Evolutionary conservation across 2,888 invertebrate species (phyloP), one percentile per base, ranked within the genome.

Genomic region (Catonia carolina): DNA sequence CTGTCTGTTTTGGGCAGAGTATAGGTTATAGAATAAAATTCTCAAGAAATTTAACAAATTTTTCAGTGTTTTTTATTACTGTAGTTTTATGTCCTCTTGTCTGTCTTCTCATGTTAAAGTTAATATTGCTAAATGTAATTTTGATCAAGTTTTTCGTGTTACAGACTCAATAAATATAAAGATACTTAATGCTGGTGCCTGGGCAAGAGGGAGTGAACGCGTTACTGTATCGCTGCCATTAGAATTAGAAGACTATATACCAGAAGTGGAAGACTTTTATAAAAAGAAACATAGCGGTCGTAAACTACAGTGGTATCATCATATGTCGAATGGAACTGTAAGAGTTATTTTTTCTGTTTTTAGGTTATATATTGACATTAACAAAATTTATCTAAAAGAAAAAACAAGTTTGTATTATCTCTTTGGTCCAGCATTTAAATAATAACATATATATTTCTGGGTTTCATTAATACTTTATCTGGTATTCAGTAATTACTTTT

Each of bases 251-350:
- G 99, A 99, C 73, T 96, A 96, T 72, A 96, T 99, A 69, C 98
- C 98, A 1, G 97, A 99, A 75, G 92, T 99, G 20, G 99, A 99
- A 75, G 96, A 97, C 63, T 98, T 98, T 76, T 99, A 99, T 73
- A 89, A 92, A 72, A 91, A 88, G 69, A 96, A 97, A 73, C 98
- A 99, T 77, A 94, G 89, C 67, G 99, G 99, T 7, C 80, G 99
- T 56, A 98, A 98, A 73, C 77, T 99, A 58, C 95, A 96, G 74
- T 99, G 99, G 99, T 89, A 98, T 74, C 98, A 99, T 75, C 96
- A 98, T 69, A 98, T 98, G 97, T 96, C 97, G 63, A 98, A 98
- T 75, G 99, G 98, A 66, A 96, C 96, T 60, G 83, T 84, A 70
- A 71, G 73, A 66, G n/a, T 14, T 2, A 50, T 50, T 14, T 6